Evolutionary conservation across 2,113 vertebrate genomes (phyloP), one percentile per base, ranked within the genome.

Genomic region (Otocyon megalotis): DNA sequence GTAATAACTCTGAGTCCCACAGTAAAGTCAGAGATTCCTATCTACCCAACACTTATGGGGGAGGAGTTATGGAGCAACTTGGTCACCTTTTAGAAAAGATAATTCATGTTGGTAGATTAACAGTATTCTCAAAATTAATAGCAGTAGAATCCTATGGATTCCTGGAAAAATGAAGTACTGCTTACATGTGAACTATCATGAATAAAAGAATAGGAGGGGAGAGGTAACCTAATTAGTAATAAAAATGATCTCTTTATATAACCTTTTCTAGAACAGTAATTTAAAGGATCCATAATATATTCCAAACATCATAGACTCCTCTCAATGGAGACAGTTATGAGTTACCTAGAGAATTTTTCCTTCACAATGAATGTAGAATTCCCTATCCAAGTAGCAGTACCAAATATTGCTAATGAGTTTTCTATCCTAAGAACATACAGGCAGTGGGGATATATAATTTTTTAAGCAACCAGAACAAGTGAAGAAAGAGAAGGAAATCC

Each of bases 281-380:
- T 10, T 62, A 71, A 20, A 96, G 80, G 63, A 89, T 0, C 92
- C 53, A 95, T 15, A 58, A 12, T 58, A 37, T 28, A 19, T 79
- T 80, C 92, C 30, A 81, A 71, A 81, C 30, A 90, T 56, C 54
- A 96, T n/a, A 86, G 77, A 84, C 9, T 91, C 63, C 84, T 72
- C 77, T 88, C 19, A 67, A 19, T 16, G 26, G 74, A 93, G 74
- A 67, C 10, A 80, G 43, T 74, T 89, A 54, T 4, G 11, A 30
- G 32, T 56, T 16, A 65, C 35, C n/a, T 28, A 0, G 15, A 88
- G 9, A 30, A 92, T 2, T 4, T 96, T 95, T 28, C 62, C 62
- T 14, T 76, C 58, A 9, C 15, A 92, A 16, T 1, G 4, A 83
- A 16, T 96, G n/a, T 88, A 76, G 24, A 91, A 82, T 88, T 7